A percentile compares a stretch with the other conserved stretches of the same genome.
These are phyloP conservation scores for Lycocerus yunnanus DNA, from an alignment of 2,888 invertebrate genomes.

Conservation along the genomic window DNA sequence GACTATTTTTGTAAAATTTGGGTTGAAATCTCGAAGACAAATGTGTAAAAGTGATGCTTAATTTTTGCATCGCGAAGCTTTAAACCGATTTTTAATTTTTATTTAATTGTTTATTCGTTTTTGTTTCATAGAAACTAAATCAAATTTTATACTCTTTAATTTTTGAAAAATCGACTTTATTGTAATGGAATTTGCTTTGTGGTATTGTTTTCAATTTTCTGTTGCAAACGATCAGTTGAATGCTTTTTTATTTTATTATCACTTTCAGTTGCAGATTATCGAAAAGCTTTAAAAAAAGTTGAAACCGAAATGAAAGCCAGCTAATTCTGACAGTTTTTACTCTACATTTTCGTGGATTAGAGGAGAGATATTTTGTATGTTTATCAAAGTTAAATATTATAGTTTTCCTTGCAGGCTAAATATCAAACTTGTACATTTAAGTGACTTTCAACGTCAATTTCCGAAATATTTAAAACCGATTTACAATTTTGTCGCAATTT, in stretches of 20 bases:
- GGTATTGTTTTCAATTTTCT: not conserved
- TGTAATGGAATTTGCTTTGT: not conserved
- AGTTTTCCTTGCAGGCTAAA: no score
- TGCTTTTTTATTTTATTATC: no score
- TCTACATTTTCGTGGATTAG: no score
- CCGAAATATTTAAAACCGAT: not conserved
- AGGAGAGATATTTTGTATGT: no score
- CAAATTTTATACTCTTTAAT: not conserved
- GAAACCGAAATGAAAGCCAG: not conserved
- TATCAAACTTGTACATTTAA: no score
- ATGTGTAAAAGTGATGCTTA: not conserved
- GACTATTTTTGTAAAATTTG: not conserved
- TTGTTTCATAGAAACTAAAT: not conserved
- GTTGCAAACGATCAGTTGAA: not conserved
- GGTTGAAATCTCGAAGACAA: not conserved
- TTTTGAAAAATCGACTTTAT: not conserved
- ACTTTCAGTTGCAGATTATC: not conserved
- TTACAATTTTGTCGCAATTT: not conserved
- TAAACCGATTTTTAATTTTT: not conserved
- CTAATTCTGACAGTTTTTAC: not conserved
- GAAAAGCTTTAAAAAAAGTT: no score
- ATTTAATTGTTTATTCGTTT: not conserved
- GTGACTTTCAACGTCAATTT: not conserved
- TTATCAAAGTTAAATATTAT: no score
- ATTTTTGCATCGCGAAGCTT: not conserved